Evolutionary conservation across 2,888 invertebrate species (phyloP).

Genomic region (Troilus luridus): DNA sequence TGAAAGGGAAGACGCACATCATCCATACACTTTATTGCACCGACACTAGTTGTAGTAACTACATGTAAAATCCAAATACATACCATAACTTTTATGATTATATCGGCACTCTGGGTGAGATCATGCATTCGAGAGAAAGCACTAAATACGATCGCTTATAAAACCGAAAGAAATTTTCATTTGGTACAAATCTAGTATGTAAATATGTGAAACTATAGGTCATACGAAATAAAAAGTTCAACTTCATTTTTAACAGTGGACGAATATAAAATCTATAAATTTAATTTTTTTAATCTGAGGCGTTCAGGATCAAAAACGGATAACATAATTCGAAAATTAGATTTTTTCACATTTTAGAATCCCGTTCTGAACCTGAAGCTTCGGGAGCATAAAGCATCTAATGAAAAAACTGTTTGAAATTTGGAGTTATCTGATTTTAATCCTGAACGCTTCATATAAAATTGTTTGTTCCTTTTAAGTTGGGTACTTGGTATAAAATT

Average conservation of each 20-base stretch:
- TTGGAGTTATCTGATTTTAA: too few relatives aligned
- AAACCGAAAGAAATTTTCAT: neutral
- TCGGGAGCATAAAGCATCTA: too few relatives aligned
- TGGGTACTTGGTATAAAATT: too few relatives aligned
- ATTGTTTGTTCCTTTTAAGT: too few relatives aligned
- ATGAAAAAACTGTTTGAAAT: too few relatives aligned
- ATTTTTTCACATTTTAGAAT: too few relatives aligned
- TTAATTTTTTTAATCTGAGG: too few relatives aligned
- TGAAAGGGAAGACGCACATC: neutral
- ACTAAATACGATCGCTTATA: neutral
- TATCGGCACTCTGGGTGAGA: neutral
- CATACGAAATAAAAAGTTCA: neutral
- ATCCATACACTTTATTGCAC: neutral
- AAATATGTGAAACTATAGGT: neutral
- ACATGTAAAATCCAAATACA: neutral
- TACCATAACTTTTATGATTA: neutral
- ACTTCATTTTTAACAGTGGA: neutral
- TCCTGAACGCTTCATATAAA: too few relatives aligned
- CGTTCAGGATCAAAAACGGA: too few relatives aligned
- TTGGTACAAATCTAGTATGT: neutral
- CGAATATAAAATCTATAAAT: too few relatives aligned
- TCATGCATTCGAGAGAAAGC: neutral
- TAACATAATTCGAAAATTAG: too few relatives aligned
- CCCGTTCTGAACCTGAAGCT: too few relatives aligned
- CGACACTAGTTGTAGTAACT: neutral